Evolutionary conservation across 2,797 vertebrate genomes (phyloP).

Genomic region (Leptodactylus fallax): DNA sequence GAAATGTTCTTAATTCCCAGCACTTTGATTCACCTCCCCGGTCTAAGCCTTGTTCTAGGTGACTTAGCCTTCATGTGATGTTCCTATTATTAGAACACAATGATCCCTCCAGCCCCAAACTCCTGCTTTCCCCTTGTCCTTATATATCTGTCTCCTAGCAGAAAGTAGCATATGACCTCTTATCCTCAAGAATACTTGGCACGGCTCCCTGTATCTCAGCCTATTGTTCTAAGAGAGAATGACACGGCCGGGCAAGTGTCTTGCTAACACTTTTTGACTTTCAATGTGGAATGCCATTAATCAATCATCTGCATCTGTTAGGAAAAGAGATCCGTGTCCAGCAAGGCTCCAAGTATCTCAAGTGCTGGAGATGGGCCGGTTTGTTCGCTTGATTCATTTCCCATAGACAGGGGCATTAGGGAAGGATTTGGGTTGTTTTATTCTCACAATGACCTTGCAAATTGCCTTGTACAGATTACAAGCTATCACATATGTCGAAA

Average conservation of each 20-base stretch:
- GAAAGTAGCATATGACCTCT: conserved; percentile 78
- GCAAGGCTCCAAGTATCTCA: conserved; percentile 76
- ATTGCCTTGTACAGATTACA: background rate
- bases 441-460: background rate
- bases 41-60: conserved; percentile 81
- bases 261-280: conserved; percentile 85
- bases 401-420: conserved; percentile 6
- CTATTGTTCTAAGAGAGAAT: conserved; percentile 79
- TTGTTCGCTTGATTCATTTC: conserved; percentile 69
- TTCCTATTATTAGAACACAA: conserved; percentile 78
- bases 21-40: conserved; percentile 81
- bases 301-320: conserved; percentile 83
- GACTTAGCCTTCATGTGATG: conserved; percentile 81
- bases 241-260: conserved; percentile 75
- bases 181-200: conserved; percentile 79
- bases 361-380: conserved; percentile 67
- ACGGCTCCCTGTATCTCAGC: conserved; percentile 74
- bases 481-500: background rate
- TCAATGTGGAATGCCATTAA: conserved; percentile 81
- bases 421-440: background rate
- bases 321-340: conserved; percentile 79
- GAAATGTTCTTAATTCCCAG: conserved; percentile 80
- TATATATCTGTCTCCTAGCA: conserved; percentile 77
- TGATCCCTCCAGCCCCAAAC: conserved; percentile 73
- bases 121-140: conserved; percentile 73